Evolutionary conservation across 1,140 invertebrate genomes (phyloP), one percentile per base, ranked within the genome.

Genomic region (Drosophila sulfurigaster): DNA sequence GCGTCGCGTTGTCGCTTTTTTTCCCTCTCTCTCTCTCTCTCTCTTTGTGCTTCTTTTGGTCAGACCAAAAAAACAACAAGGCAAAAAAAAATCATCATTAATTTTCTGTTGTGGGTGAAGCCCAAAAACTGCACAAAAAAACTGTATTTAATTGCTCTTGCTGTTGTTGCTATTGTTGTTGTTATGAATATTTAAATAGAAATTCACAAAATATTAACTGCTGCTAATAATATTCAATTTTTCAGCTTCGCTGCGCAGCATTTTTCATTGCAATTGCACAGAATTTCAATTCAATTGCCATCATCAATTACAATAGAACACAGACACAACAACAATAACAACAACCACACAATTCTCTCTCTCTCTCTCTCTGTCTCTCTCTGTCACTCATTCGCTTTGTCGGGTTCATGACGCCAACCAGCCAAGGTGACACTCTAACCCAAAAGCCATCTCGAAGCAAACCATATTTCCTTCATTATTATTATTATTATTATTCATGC

Each of bases 231-330:
- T 35, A 59, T 69, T 56, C 51, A 82, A 65, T 70, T 74, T 87
- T 83, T 73, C 72, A 66, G 82, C 82, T 79, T 76, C 75, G 82
- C 11, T 78, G 72, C 68, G 59, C 76, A 74, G 71, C 68, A 66
- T 41, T 75, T 75, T 58, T 46, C 51, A 38, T 20, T 57, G 57
- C 57, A 85, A 78, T 69, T 78, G 82, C 66, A 81, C 69, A 72
- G 79, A 79, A 32, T 64, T 38, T 30, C 52, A 45, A 38, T 60
- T 62, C 57, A 74, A 74, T 56, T 75, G 57, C 35, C 51, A 57
- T 69, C 72, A 75, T 75, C 59, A 70, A 57, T 69, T 30, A 62
- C 58, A 56, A 59, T 65, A 51, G 15, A 57, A 38, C 28, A 48
- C 41, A 46, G 30, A 11, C 35, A 4, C 56, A 51, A 16, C 25